Evolutionary conservation across 2,888 invertebrate species (phyloP).

Genomic region (Anaspis maculata): DNA sequence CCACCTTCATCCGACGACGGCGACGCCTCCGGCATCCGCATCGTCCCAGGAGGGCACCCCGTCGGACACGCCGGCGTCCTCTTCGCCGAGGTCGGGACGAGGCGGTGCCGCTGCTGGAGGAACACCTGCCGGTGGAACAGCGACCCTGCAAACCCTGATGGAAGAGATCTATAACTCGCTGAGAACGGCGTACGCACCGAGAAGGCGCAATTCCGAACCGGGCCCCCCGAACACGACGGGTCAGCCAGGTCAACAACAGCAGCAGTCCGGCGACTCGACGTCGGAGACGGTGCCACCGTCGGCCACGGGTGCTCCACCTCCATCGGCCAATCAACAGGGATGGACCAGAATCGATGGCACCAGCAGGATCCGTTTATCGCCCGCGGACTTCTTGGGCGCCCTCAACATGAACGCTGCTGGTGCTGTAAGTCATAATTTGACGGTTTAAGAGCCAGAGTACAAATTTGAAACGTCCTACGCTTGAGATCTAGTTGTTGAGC

Average conservation of each 20-base stretch:
- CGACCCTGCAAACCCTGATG: neutral
- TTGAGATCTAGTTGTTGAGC: too few species aligned
- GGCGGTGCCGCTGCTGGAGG: neutral
- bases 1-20: too few species aligned
- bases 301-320: neutral
- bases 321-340: conserved; percentile 1
- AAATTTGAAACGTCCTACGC: too few species aligned
- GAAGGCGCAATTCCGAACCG: neutral
- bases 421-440: too few species aligned
- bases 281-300: neutral
- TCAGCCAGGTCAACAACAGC: neutral
- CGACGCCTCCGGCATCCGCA: too few species aligned
- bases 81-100: too few species aligned
- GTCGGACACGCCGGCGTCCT: too few species aligned
- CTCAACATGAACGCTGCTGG: too few species aligned
- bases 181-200: conserved; percentile 5
- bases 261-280: neutral
- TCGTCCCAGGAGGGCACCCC: too few species aligned
- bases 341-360: neutral
- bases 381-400: too few species aligned
- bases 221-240: neutral
- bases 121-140: neutral
- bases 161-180: conserved; percentile 7
- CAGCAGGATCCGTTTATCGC: too few species aligned
- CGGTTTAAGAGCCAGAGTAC: too few species aligned